phyloP scores from a whole-genome alignment of 37 sponge, comb jelly and placozoan species.

The Oopsacas minuta region DNA sequence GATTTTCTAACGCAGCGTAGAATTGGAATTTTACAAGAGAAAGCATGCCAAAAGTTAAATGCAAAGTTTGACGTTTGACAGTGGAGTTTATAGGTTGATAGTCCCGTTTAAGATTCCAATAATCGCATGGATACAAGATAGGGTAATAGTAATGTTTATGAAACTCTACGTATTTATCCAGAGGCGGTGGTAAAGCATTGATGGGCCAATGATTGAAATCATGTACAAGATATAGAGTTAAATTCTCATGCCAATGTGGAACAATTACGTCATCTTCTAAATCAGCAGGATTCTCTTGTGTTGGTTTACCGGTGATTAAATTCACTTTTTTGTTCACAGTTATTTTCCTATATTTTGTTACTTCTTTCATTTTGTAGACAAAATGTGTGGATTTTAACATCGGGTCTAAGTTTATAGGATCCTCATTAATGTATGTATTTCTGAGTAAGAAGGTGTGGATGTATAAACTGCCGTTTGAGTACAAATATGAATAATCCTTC shows the following conservation, averaged over 20 bases:
- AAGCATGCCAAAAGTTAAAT: conserved; percentile 53
- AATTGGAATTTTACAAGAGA: conserved; percentile 85
- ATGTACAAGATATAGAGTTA: neutral
- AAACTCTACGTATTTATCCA: conserved; percentile 66
- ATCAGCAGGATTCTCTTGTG: neutral
- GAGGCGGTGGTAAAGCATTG: neutral
- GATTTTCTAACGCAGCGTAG: conserved; percentile 58
- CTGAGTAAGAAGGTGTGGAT: neutral
- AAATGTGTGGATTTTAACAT: neutral
- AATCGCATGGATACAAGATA: conserved; percentile 77
- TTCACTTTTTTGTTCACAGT: conserved; percentile 70
- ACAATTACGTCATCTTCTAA: neutral
- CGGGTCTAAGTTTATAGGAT: neutral
- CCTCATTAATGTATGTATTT: neutral
- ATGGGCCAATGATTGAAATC: conserved; percentile 13
- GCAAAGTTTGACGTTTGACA: conserved; percentile 40
- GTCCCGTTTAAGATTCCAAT: conserved; percentile 89
- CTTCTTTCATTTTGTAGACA: conserved; percentile 35
- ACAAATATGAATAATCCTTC: neutral
- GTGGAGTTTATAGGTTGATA: conserved; percentile 87
- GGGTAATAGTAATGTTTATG: conserved; percentile 64
- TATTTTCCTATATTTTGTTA: conserved; percentile 66
- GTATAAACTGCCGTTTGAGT: neutral
- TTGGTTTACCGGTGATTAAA: conserved; percentile 77
- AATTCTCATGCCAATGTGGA: neutral